These are phyloP conservation scores for Callorhinus ursinus DNA, from an alignment of 2,113 vertebrate species.

Conservation along the genomic window DNA sequence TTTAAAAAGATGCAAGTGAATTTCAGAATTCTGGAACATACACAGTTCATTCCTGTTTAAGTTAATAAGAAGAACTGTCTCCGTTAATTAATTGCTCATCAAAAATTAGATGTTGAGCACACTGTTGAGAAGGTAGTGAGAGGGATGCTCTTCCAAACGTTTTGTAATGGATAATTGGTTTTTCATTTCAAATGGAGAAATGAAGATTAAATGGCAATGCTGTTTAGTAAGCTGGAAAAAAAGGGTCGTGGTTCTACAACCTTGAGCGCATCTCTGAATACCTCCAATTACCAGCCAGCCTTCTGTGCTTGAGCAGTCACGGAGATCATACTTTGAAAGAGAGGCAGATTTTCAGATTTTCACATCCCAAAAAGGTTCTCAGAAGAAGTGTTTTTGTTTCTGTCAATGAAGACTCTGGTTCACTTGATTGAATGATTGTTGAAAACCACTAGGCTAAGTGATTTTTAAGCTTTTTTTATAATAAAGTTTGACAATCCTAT, in stretches of 20 bases:
- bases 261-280: neutral
- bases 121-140: neutral
- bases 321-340: neutral
- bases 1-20: neutral
- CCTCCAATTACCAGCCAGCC: neutral
- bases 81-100: neutral
- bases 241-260: neutral
- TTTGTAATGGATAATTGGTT: neutral
- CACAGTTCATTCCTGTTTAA: neutral
- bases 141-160: neutral
- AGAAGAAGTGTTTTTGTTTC: constrained; percentile 4
- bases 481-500: neutral
- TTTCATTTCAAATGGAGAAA: neutral
- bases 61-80: neutral
- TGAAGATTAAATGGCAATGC: neutral
- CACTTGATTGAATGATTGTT: neutral
- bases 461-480: neutral
- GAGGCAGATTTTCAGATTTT: neutral
- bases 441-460: neutral
- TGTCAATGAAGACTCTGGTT: neutral
- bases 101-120: neutral
- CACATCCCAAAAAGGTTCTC: neutral
- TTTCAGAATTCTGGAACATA: neutral
- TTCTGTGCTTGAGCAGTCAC: neutral
- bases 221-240: neutral